Conservation (phyloP, 2,797 vertebrate species). For the Alauda arvensis region DNA sequence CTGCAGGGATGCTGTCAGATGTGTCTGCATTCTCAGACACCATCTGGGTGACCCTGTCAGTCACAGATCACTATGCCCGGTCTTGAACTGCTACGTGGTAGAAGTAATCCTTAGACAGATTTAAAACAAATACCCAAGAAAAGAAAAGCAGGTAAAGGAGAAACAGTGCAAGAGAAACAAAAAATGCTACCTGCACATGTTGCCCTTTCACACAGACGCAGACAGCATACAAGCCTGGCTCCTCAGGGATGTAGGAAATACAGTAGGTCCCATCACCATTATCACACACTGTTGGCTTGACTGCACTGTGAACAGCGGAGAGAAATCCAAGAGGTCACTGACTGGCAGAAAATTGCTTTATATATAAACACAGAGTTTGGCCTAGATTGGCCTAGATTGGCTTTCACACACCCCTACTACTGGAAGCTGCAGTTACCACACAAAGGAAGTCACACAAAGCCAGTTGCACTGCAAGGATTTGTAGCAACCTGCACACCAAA, state of each 20-base stretch:
- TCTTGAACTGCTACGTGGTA: not conserved
- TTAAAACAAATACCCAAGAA: not conserved
- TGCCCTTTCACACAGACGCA: constrained; percentile 83
- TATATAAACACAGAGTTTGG: not conserved
- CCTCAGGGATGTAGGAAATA: constrained; percentile 79
- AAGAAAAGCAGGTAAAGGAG: not conserved
- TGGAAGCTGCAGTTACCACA: not conserved
- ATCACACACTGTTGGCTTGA: constrained; percentile 77
- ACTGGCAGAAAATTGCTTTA: not conserved
- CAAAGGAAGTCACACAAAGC: constrained; percentile 20
- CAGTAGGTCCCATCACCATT: constrained; percentile 83
- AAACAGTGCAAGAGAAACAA: not conserved
- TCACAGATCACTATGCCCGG: not conserved
- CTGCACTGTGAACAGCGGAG: constrained; percentile 60
- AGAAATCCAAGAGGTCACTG: not conserved
- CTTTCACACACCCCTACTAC: not conserved
- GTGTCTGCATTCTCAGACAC: not conserved
- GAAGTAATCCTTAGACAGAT: not conserved
- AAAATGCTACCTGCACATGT: constrained; percentile 81
- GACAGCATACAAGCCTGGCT: constrained; percentile 78
- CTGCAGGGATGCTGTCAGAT: not conserved
- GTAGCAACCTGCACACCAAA: not conserved
- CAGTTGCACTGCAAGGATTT: not conserved
- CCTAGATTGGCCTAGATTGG: not conserved
- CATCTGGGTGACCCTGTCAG: not conserved